These are phyloP conservation scores for Salarias fasciatus DNA, from an alignment of 2,797 vertebrate genomes.

Conservation along the genomic window DNA sequence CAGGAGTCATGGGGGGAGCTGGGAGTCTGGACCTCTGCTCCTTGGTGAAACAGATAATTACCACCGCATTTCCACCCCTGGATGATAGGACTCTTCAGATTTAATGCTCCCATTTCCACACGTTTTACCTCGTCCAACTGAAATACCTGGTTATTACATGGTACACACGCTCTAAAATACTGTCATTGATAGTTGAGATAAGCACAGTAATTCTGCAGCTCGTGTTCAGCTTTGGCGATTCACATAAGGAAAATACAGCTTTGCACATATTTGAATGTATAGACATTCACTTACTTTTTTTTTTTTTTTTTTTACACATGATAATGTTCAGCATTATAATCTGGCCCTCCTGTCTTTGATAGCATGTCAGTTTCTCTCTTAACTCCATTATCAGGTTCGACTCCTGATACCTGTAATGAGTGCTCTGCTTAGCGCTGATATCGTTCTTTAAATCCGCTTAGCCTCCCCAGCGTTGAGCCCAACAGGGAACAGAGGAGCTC, in stretches of 20 bases:
- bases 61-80: no score
- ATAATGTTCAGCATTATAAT: slow-evolving; percentile 52
- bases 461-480: slow-evolving; percentile 44
- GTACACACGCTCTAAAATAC: no score
- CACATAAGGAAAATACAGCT: no score
- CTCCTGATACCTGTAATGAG: slow-evolving; percentile 73
- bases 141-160: not conserved
- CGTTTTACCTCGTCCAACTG: not conserved
- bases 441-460: slow-evolving; percentile 70
- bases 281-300: no score
- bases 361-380: slow-evolving; percentile 63
- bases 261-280: no score
- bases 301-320: not conserved
- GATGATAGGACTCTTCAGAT: not conserved
- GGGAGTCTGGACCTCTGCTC: no score
- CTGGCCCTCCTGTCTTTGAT: slow-evolving; percentile 39
- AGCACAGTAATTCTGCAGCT: no score
- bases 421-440: slow-evolving; percentile 70
- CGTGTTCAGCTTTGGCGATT: slow-evolving; percentile 1
- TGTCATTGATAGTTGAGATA: no score
- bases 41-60: no score
- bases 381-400: slow-evolving; percentile 64
- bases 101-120: slow-evolving; percentile 10
- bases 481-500: slow-evolving; percentile 32
- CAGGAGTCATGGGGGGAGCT: no score